Evolutionary conservation across 2,797 vertebrate species (phyloP).

Genomic region (Garrulus glandarius): DNA sequence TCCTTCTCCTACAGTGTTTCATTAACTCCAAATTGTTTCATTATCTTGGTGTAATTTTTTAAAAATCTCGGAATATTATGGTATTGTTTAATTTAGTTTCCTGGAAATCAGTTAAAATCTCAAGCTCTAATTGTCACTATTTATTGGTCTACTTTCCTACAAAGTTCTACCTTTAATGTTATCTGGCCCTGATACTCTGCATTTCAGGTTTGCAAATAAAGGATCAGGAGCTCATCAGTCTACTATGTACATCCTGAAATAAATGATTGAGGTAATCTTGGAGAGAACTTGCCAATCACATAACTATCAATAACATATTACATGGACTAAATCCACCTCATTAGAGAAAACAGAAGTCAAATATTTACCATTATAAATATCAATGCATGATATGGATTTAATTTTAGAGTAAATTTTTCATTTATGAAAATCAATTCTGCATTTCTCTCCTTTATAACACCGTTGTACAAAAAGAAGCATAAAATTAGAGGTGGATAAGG

Average conservation of each 20-base stretch:
- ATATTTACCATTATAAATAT: background rate
- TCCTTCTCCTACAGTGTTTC: background rate
- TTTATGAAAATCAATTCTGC: background rate
- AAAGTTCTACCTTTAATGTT: background rate
- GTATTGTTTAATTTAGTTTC: background rate
- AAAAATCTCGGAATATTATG: background rate
- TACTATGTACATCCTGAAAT: background rate
- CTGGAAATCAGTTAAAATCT: background rate
- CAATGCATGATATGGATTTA: background rate
- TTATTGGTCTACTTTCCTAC: background rate
- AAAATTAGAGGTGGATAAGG: background rate
- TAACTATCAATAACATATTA: background rate
- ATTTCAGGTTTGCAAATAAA: background rate
- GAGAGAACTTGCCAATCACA: background rate
- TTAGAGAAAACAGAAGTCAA: background rate
- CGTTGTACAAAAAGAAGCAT: background rate
- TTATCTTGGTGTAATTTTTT: background rate
- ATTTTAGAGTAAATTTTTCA: background rate
- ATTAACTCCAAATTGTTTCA: slow-evolving; percentile 49
- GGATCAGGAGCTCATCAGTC: background rate
- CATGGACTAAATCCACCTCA: background rate
- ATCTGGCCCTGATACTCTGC: background rate
- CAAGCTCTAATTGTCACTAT: background rate
- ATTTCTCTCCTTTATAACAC: background rate
- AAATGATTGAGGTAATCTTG: background rate